phyloP scores from a whole-genome alignment of 2,113 vertebrate species.

The Saccopteryx bilineata region DNA sequence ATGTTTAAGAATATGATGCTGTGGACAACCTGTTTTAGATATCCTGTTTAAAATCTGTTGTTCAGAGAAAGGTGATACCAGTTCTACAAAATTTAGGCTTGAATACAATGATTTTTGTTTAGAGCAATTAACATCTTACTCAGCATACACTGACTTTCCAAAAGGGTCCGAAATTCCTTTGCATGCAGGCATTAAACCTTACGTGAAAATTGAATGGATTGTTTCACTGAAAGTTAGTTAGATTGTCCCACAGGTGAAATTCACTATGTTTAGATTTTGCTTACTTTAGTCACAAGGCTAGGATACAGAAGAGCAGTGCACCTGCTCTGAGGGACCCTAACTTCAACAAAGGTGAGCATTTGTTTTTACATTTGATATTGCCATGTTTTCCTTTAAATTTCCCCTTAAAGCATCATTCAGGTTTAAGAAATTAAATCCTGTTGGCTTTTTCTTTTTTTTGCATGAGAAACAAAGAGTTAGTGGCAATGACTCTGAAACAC shows the following conservation, averaged over 20 bases:
- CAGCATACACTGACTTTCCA: background rate
- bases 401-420: conserved; percentile 44
- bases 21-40: background rate
- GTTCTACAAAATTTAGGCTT: conserved; percentile 7
- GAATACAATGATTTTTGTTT: conserved; percentile 24
- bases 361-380: conserved; percentile 57
- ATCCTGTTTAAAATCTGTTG: background rate
- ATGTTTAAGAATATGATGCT: background rate
- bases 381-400: conserved; percentile 74
- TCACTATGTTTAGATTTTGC: conserved; percentile 7
- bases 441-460: background rate
- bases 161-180: background rate
- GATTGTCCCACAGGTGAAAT: background rate
- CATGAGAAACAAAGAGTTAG: conserved; percentile 74
- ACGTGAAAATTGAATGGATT: background rate
- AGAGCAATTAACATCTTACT: background rate
- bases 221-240: conserved; percentile 9
- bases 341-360: conserved; percentile 31
- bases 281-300: background rate
- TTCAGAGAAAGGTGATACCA: background rate
- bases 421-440: conserved; percentile 72
- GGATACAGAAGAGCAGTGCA: conserved; percentile 17
- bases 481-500: conserved; percentile 56
- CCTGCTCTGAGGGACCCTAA: conserved; percentile 3
- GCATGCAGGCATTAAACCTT: background rate